These are phyloP conservation scores for Palythoa heliodiscus DNA, from an alignment of 92 coral and sea anemone species.

Conservation along the genomic window DNA sequence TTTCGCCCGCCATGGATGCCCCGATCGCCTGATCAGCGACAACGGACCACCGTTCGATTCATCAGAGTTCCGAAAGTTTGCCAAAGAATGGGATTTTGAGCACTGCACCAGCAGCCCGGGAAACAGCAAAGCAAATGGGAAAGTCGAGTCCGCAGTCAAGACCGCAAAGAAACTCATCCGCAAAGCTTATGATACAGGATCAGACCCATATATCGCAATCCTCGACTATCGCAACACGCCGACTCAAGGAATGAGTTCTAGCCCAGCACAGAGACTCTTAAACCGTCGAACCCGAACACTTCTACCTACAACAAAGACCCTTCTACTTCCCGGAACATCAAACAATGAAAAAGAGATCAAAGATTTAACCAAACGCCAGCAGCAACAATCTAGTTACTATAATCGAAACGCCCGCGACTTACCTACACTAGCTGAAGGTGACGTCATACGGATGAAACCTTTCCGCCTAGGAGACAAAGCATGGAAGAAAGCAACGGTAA, in stretches of 20 bases:
- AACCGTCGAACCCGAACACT: too few species aligned
- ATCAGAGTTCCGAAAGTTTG: neutral
- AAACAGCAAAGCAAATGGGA: too few species aligned
- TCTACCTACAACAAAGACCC: slow-evolving; percentile 37
- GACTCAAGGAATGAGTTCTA: neutral
- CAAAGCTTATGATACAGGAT: slow-evolving; percentile 2
- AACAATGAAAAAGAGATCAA: slow-evolving; percentile 15
- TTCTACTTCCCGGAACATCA: neutral
- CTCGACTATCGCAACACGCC: slow-evolving; percentile 17
- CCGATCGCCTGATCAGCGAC: slow-evolving; percentile 7
- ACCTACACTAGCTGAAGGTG: slow-evolving; percentile 24
- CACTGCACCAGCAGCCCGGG: too few species aligned
- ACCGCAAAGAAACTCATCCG: slow-evolving; percentile 22
- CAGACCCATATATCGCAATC: slow-evolving; percentile 26
- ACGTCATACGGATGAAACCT: slow-evolving; percentile 36
- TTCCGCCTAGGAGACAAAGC: slow-evolving; percentile 17
- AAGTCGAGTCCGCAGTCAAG: neutral
- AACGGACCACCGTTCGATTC: slow-evolving; percentile 22
- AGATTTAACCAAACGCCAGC: slow-evolving; percentile 13
- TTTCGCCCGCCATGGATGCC: neutral
- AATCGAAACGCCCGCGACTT: slow-evolving; percentile 29
- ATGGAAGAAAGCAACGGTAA: slow-evolving; percentile 40
- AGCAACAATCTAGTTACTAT: slow-evolving; percentile 5
- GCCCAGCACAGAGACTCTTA: too few species aligned
- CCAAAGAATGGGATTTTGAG: neutral